These are phyloP conservation scores for Enteromius trimaculatus DNA, from an alignment of 2,797 vertebrate species.

Conservation along the genomic window DNA sequence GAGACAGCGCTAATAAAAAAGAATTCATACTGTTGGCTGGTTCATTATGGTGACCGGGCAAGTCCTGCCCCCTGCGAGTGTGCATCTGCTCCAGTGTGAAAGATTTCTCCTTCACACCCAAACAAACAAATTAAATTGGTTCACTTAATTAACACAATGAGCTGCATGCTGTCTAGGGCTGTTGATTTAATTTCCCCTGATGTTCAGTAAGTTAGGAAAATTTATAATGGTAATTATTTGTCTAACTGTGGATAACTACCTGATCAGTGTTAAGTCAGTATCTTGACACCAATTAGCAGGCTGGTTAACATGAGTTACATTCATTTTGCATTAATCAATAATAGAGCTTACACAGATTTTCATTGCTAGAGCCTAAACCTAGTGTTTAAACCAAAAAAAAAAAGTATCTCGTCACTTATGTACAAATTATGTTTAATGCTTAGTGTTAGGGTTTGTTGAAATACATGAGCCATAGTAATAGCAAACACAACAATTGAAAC, in stretches of 20 bases:
- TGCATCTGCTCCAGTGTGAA: constrained; percentile 36
- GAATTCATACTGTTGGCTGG: constrained; percentile 1
- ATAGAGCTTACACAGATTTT: constrained; percentile 5
- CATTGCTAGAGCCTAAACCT: not conserved
- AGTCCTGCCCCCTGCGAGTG: not conserved
- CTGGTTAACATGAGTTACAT: constrained; percentile 17
- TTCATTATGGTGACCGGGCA: constrained; percentile 14
- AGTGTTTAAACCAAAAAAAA: not conserved
- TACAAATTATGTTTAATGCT: not conserved
- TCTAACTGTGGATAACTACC: constrained; percentile 30
- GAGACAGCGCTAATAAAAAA: not conserved
- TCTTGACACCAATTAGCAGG: not conserved
- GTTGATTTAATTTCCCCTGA: constrained; percentile 45
- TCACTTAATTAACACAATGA: constrained; percentile 49
- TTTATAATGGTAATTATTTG: constrained; percentile 18
- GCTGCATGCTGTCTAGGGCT: constrained; percentile 15
- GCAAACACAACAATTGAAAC: not conserved
- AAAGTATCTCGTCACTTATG: too few relatives aligned
- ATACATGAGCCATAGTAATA: not conserved
- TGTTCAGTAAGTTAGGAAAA: constrained; percentile 36
- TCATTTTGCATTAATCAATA: not conserved
- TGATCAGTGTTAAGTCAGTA: constrained; percentile 3
- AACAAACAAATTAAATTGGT: constrained; percentile 45
- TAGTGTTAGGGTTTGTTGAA: not conserved
- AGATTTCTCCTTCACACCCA: constrained; percentile 33